Percentiles rank a stretch among this genome's conserved stretches.
These are phyloP conservation scores for Chymomyza costata DNA, from an alignment of 1,140 invertebrate genomes.

Conservation along the genomic window DNA sequence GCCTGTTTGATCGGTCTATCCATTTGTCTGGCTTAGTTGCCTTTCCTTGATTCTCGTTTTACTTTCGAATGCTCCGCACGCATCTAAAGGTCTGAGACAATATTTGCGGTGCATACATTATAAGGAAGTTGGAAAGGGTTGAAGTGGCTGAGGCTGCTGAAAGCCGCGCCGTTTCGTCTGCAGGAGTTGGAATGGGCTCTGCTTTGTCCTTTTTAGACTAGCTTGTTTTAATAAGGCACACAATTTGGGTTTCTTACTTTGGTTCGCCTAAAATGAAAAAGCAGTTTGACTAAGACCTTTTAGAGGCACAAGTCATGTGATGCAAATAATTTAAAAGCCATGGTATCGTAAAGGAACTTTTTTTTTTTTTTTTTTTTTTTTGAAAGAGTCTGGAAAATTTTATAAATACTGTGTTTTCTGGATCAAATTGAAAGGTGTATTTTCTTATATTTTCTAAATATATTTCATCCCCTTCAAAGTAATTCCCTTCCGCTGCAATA, in stretches of 20 bases:
- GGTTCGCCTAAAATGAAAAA: background rate
- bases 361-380: no score
- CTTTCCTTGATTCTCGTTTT: no score
- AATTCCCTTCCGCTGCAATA: no score
- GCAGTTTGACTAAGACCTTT: constrained; percentile 1
- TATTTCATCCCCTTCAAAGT: no score
- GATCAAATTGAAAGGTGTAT: no score
- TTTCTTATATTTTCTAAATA: no score
- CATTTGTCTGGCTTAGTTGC: constrained; percentile 50
- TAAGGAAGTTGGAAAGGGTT: constrained; percentile 12
- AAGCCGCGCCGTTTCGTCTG: background rate
- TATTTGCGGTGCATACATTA: constrained; percentile 72
- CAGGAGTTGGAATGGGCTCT: background rate
- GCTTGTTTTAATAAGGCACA: background rate
- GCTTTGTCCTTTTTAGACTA: background rate
- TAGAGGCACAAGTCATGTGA: no score
- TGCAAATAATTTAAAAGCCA: no score
- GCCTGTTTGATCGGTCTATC: constrained; percentile 19
- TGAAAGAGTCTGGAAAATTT: no score
- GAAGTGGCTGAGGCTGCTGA: background rate
- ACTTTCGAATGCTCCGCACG: constrained; percentile 26
- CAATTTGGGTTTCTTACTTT: background rate
- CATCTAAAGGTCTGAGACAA: constrained; percentile 62
- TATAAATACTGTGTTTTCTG: no score
- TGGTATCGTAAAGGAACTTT: constrained; percentile 31